Conservation (phyloP, 2,113 vertebrate species). For the Microcebus murinus region DNA sequence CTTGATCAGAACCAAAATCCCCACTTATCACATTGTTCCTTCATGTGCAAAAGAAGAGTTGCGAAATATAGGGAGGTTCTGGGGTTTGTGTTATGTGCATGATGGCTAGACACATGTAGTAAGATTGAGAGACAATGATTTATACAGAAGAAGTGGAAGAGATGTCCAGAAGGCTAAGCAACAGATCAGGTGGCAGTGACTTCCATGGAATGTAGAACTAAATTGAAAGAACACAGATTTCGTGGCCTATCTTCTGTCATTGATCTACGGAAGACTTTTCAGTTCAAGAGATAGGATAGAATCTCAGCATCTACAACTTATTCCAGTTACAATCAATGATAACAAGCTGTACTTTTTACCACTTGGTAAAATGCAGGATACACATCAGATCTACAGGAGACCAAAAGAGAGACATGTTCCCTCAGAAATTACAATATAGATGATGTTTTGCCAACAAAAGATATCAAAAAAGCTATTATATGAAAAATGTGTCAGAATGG, state of each 20-base stretch:
- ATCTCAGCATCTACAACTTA: not conserved
- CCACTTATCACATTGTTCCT: not conserved
- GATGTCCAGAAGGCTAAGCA: not conserved
- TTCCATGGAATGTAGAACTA: not conserved
- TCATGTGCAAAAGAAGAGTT: not conserved
- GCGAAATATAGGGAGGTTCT: not conserved
- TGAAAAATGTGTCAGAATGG: not conserved
- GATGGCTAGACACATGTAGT: not conserved
- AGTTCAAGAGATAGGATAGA: not conserved
- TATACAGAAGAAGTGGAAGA: not conserved
- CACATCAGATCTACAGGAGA: not conserved
- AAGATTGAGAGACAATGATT: not conserved
- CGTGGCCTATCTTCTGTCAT: not conserved
- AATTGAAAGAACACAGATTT: not conserved
- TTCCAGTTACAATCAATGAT: not conserved
- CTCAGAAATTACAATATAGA: not conserved
- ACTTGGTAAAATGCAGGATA: not conserved
- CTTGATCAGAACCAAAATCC: not conserved
- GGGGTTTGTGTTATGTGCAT: not conserved
- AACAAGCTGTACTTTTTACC: not conserved
- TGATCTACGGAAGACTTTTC: not conserved
- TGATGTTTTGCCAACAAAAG: slow-evolving; percentile 6
- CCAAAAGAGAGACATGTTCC: not conserved
- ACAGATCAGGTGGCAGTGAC: not conserved
- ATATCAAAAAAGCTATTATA: slow-evolving; percentile 17